These are phyloP conservation scores for Tachyglossus aculeatus DNA, from an alignment of 2,797 vertebrate species.

Conservation along the genomic window DNA sequence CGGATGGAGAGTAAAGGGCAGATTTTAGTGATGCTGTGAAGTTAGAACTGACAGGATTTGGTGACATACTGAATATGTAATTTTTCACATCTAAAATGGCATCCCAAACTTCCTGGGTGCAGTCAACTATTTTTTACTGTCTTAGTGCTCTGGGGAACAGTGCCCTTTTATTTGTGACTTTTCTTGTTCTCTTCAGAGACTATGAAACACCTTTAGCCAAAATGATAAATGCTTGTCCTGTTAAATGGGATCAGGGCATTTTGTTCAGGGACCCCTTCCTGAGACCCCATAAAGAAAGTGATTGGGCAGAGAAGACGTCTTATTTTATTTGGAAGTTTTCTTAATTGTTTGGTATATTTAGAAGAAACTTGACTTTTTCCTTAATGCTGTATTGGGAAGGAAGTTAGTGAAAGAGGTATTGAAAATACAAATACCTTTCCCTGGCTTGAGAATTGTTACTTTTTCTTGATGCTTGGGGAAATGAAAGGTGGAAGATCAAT, in stretches of 20 bases:
- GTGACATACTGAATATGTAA: too few relatives aligned
- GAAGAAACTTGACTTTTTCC: not conserved
- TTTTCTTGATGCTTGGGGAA: constrained; percentile 12
- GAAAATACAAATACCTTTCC: not conserved
- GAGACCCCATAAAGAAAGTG: too few relatives aligned
- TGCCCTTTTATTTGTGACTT: not conserved
- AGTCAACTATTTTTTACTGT: not conserved
- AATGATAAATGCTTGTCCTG: not conserved
- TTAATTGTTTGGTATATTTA: too few relatives aligned
- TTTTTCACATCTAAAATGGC: too few relatives aligned
- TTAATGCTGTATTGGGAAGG: not conserved
- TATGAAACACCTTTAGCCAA: not conserved
- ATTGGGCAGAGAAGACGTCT: too few relatives aligned
- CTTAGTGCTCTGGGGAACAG: not conserved
- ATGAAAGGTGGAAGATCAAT: constrained; percentile 1
- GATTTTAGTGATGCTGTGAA: too few relatives aligned
- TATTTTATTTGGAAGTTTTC: too few relatives aligned
- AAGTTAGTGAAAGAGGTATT: constrained; percentile 14
- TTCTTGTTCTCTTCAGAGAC: not conserved
- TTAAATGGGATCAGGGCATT: not conserved
- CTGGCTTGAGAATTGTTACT: not conserved
- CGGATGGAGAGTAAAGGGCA: too few relatives aligned
- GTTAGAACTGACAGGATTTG: too few relatives aligned
- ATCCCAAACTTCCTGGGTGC: not conserved
- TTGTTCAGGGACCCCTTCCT: too few relatives aligned